Percentiles rank a stretch among this genome's conserved stretches.
phyloP scores from a whole-genome alignment of 2,888 invertebrate genomes.

The Tanypteryx hageni region DNA sequence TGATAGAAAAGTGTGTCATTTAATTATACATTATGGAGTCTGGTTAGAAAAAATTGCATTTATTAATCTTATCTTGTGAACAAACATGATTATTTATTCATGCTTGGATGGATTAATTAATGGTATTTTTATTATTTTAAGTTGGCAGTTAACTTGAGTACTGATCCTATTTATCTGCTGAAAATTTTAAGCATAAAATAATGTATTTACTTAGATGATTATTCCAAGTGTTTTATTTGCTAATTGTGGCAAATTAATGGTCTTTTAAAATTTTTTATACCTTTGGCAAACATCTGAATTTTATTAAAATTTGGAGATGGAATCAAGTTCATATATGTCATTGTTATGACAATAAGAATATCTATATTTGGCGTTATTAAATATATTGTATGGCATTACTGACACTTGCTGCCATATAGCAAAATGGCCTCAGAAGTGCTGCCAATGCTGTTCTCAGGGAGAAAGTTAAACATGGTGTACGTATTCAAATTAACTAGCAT shows the following conservation, averaged over 20 bases:
- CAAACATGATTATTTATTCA: neutral
- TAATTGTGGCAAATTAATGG: no score
- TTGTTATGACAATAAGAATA: neutral
- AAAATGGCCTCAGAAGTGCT: conserved; percentile 39
- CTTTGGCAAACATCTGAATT: neutral
- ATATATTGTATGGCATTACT: neutral
- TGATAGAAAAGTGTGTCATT: no score
- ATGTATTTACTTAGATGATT: no score
- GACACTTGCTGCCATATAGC: neutral
- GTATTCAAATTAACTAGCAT: neutral
- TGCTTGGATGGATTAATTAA: no score
- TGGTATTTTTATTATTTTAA: no score
- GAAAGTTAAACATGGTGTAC: conserved; percentile 20
- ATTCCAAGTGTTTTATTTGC: no score
- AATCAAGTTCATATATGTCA: neutral
- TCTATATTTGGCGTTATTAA: neutral
- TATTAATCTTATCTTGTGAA: neutral
- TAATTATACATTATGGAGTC: no score
- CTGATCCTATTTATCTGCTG: no score
- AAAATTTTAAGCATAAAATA: no score
- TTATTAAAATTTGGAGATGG: neutral
- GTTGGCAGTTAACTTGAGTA: no score
- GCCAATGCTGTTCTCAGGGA: conserved; percentile 41
- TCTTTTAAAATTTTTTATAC: no score
- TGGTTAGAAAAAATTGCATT: neutral